Conservation (phyloP, 2,113 vertebrate species). For the Zosterops pallidus region DNA sequence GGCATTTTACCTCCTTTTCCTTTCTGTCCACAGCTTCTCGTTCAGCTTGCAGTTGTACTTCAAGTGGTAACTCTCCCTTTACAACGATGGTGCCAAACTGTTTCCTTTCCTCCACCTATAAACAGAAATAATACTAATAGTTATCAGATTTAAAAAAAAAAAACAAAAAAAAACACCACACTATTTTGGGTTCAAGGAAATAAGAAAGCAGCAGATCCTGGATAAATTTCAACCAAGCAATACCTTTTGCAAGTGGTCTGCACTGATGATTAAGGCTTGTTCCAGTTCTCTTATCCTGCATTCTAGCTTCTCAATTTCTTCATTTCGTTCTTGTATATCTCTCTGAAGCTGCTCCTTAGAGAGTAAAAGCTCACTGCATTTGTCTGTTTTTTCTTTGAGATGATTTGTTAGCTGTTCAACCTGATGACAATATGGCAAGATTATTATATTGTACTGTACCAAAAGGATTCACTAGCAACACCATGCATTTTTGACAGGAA, state of each 20-base stretch:
- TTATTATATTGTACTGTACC: background rate
- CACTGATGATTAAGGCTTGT: constrained; percentile 86
- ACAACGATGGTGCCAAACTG: constrained; percentile 77
- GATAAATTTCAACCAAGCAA: background rate
- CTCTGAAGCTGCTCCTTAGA: constrained; percentile 90
- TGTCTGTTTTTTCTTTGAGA: constrained; percentile 94
- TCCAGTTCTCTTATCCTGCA: constrained; percentile 89
- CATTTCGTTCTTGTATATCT: constrained; percentile 87
- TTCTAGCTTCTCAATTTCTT: constrained; percentile 94
- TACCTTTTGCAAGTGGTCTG: constrained; percentile 86
- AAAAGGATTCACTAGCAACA: background rate
- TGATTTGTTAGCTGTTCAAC: constrained; percentile 88
- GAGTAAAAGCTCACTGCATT: constrained; percentile 92
- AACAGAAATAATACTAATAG: background rate
- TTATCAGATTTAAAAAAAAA: background rate
- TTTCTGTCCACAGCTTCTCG: constrained; percentile 95
- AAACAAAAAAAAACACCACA: background rate
- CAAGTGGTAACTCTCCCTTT: constrained; percentile 80
- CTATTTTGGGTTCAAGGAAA: background rate
- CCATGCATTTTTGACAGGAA: background rate
- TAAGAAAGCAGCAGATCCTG: background rate
- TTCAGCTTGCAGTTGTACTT: constrained; percentile 91
- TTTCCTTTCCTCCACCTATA: constrained; percentile 84
- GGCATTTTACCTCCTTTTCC: constrained; percentile 89
- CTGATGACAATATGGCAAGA: constrained; percentile 67